Percentiles rank a stretch among this genome's conserved stretches.
phyloP scores from a whole-genome alignment of 1,140 invertebrate species.

The Drosophila ficusphila region DNA sequence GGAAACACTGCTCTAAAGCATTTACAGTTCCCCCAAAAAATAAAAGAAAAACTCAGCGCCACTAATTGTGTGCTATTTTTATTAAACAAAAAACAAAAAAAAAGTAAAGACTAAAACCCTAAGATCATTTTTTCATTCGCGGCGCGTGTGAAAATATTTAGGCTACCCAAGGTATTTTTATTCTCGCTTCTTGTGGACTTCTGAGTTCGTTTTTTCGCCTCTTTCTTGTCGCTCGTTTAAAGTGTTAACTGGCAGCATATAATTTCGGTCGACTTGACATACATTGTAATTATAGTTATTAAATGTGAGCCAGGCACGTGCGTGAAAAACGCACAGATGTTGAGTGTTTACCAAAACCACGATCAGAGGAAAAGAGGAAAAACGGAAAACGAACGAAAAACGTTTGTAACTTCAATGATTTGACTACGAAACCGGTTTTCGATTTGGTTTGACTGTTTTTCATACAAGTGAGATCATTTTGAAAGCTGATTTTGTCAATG shows the following conservation, averaged over 20 bases:
- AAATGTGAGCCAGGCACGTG: constrained; percentile 68
- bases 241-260: constrained; percentile 67
- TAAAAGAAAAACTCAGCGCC: constrained; percentile 43
- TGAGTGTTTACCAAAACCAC: constrained; percentile 7
- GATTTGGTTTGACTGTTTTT: constrained; percentile 84
- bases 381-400: constrained; percentile 58
- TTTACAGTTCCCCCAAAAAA: constrained; percentile 48
- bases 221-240: constrained; percentile 39
- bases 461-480: constrained; percentile 85
- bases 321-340: constrained; percentile 37
- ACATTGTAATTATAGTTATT: constrained; percentile 75
- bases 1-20: too few relatives aligned
- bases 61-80: constrained; percentile 78
- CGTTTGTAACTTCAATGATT: constrained; percentile 61
- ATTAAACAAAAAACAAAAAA: constrained; percentile 30
- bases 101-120: constrained; percentile 50
- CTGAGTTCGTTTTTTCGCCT: constrained; percentile 17
- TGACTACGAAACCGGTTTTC: constrained; percentile 85
- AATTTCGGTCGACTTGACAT: constrained; percentile 67
- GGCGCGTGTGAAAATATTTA: constrained; percentile 78
- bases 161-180: constrained; percentile 64
- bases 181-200: constrained; percentile 33
- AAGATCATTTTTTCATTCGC: constrained; percentile 47
- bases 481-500: constrained; percentile 85
- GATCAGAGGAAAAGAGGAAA: constrained; percentile 13